Percentiles rank a stretch among this genome's conserved stretches.
Evolutionary conservation across 2,797 vertebrate species (phyloP).

Genomic region (Muraenolepis orangiensis): DNA sequence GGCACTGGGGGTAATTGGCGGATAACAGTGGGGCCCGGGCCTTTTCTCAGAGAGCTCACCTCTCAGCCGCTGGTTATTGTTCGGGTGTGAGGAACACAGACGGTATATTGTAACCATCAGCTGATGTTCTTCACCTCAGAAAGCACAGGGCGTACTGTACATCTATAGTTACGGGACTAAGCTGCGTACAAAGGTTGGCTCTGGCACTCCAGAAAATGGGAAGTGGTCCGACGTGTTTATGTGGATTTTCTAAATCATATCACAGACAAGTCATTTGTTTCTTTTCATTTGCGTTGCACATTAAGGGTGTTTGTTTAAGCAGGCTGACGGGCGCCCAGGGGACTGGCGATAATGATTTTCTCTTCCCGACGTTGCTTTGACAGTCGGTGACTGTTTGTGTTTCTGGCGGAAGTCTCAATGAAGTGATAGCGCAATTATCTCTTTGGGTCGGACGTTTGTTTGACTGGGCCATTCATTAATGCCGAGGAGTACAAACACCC

Average conservation of each 20-base stretch:
- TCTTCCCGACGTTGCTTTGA: constrained; percentile 17
- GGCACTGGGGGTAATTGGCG: constrained; percentile 34
- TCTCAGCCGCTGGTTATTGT: not conserved
- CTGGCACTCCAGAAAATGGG: not conserved
- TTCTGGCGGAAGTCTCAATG: constrained; percentile 31
- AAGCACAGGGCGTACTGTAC: not conserved
- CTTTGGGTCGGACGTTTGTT: constrained; percentile 35
- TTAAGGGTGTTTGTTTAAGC: constrained; percentile 27
- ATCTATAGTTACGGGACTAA: not conserved
- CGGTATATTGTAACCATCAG: not conserved
- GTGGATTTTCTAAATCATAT: constrained; percentile 4
- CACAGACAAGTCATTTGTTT: not conserved
- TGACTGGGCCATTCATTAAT: constrained; percentile 32
- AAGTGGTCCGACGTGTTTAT: not conserved
- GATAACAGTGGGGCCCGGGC: constrained; percentile 16
- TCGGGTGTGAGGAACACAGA: not conserved
- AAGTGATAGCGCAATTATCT: constrained; percentile 38
- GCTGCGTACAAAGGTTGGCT: not conserved
- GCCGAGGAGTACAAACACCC: constrained; percentile 27
- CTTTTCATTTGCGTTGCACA: constrained; percentile 34
- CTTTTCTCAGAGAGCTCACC: constrained; percentile 27
- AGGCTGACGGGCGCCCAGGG: constrained; percentile 12
- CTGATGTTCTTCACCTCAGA: not conserved
- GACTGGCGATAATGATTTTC: constrained; percentile 40
- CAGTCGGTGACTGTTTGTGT: constrained; percentile 39